Conservation (phyloP, 2,797 vertebrate species). For the Ficedula albicollis region DNA sequence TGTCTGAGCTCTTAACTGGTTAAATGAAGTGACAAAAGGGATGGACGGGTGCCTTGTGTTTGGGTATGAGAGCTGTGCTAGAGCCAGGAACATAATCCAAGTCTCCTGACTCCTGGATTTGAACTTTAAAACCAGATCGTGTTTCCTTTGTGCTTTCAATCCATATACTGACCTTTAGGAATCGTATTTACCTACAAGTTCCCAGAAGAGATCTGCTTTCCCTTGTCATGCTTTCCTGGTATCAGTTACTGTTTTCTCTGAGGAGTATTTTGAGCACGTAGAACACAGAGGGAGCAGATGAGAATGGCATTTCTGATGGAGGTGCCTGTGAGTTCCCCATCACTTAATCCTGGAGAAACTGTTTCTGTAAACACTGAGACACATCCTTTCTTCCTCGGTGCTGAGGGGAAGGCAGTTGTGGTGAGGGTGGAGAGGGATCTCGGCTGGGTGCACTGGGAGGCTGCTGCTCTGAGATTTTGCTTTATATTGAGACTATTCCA, state of each 20-base stretch:
- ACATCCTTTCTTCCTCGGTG: not conserved
- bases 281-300: conserved; percentile 38
- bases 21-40: not conserved
- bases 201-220: conserved; percentile 65
- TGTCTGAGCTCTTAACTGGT: not conserved
- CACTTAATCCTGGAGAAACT: not conserved
- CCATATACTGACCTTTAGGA: conserved; percentile 55
- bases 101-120: conserved; percentile 55
- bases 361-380: not conserved
- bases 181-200: conserved; percentile 16
- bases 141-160: conserved; percentile 55
- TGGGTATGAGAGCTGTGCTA: not conserved
- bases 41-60: not conserved
- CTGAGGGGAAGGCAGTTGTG: not conserved
- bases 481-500: not conserved
- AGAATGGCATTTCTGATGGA: conserved; percentile 10
- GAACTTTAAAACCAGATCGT: conserved; percentile 57
- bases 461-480: not conserved
- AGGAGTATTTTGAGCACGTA: conserved; percentile 60
- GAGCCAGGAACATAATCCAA: conserved; percentile 52
- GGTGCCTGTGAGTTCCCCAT: not conserved
- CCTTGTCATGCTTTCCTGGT: conserved; percentile 55
- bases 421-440: not conserved
- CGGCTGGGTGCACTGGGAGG: not conserved
- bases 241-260: conserved; percentile 56